phyloP scores from a whole-genome alignment of 2,888 invertebrate species.

The Lutraria lutraria region DNA sequence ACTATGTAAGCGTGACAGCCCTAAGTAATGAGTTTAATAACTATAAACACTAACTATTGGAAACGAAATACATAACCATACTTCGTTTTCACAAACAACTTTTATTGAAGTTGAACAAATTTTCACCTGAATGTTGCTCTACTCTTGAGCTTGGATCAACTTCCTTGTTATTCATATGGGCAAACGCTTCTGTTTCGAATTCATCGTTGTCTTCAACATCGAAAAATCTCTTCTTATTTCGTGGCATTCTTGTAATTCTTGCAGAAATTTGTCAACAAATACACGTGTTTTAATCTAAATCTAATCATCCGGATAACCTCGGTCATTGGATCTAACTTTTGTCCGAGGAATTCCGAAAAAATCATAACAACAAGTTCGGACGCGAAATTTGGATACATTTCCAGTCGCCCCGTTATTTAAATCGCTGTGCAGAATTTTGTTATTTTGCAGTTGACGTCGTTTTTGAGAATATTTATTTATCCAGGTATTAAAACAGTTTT shows the following conservation, averaged over 20 bases:
- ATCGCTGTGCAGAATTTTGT: background rate
- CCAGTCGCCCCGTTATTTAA: background rate
- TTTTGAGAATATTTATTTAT: background rate
- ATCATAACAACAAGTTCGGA: constrained; percentile 20
- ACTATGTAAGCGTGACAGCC: too few species aligned
- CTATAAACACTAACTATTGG: too few species aligned
- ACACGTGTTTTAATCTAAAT: constrained; percentile 21
- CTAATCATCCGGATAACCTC: background rate
- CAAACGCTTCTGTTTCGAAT: constrained; percentile 65
- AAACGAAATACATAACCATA: too few species aligned
- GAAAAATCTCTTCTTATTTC: constrained; percentile 23
- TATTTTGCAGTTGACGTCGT: background rate
- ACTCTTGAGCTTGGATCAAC: constrained; percentile 7
- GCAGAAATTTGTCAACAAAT: constrained; percentile 13
- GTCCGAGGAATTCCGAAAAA: background rate
- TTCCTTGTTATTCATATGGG: constrained; percentile 52
- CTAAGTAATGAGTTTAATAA: too few species aligned
- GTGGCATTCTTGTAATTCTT: background rate
- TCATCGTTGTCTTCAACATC: constrained; percentile 48
- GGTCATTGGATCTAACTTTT: background rate
- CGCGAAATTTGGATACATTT: constrained; percentile 7
- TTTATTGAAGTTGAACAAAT: background rate
- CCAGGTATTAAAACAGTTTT: background rate
- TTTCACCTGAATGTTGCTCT: background rate
- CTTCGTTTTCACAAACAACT: background rate